phyloP scores from a whole-genome alignment of 2,888 invertebrate genomes.

The Leptopilina myrica region DNA sequence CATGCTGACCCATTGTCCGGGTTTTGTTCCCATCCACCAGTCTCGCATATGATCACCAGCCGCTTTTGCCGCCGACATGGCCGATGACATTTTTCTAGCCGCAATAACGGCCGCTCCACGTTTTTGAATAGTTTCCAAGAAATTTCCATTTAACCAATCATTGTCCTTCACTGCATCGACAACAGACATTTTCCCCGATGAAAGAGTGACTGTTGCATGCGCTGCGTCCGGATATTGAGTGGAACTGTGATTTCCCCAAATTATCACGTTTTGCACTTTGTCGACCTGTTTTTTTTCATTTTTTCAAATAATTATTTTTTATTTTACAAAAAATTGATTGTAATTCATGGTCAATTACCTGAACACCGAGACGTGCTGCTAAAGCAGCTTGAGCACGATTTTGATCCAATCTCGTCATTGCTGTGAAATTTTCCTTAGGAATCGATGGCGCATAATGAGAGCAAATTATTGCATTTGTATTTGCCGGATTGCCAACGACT shows the following conservation, averaged over 20 bases:
- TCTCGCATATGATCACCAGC: conserved; percentile 98
- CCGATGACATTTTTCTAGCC: conserved; percentile 98
- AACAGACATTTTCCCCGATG: conserved; percentile 80
- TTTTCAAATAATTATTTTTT: background rate
- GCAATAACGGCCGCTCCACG: conserved; percentile 98
- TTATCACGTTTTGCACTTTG: conserved; percentile 92
- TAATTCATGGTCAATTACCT: conserved; percentile 56
- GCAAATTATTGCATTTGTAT: conserved; percentile 98
- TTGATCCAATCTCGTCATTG: conserved; percentile 98
- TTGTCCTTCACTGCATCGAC: conserved; percentile 88
- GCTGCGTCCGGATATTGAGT: conserved; percentile 98
- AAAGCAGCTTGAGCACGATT: conserved; percentile 96
- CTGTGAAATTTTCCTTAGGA: conserved; percentile 96
- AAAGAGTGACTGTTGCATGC: conserved; percentile 80
- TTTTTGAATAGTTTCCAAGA: conserved; percentile 96
- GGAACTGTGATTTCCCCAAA: conserved; percentile 99
- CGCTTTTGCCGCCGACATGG: conserved; percentile 99
- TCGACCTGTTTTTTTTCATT: conserved; percentile 78
- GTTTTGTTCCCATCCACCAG: conserved; percentile 93
- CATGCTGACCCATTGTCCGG: conserved; percentile 93
- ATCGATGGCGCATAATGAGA: conserved; percentile 97
- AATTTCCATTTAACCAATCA: conserved; percentile 87
- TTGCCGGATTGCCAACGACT: conserved; percentile 99
- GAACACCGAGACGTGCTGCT: conserved; percentile 82
- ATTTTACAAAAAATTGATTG: too few relatives aligned